A percentile compares a stretch with the other conserved stretches of the same genome.
Conservation (phyloP, 2,797 vertebrate genomes). For the Microcaecilia unicolor region DNA sequence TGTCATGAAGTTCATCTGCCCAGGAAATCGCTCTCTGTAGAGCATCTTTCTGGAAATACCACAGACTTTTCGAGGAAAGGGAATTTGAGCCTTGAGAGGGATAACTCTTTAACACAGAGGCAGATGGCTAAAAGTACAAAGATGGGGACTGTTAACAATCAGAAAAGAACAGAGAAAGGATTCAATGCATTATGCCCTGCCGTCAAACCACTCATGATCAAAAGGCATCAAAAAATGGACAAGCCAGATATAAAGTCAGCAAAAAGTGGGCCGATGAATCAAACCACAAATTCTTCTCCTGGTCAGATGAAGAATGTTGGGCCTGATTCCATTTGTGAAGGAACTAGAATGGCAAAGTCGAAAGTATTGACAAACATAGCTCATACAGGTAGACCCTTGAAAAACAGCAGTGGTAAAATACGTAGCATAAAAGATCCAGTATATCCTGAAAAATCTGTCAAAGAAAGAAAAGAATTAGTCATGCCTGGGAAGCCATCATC, state of each 20-base stretch:
- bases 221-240: constrained; percentile 23
- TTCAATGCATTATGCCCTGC: constrained; percentile 2
- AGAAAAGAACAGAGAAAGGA: constrained; percentile 5
- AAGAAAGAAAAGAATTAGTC: constrained; percentile 14
- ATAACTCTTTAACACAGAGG: constrained; percentile 31
- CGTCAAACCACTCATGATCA: constrained; percentile 20
- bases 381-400: constrained; percentile 19
- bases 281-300: constrained; percentile 10
- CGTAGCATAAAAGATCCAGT: constrained; percentile 12
- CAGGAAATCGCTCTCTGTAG: constrained; percentile 55
- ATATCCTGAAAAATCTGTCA: constrained; percentile 19
- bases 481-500: constrained; percentile 42
- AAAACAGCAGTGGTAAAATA: constrained; percentile 30
- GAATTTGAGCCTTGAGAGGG: constrained; percentile 35
- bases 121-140: constrained; percentile 30
- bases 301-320: constrained; percentile 25
- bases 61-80: constrained; percentile 10
- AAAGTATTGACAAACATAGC: constrained; percentile 20
- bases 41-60: constrained; percentile 40
- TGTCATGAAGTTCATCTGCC: constrained; percentile 20
- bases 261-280: constrained; percentile 13
- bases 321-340: constrained; percentile 17
- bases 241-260: constrained; percentile 8
- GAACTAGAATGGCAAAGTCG: constrained; percentile 39
- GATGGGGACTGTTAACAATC: constrained; percentile 3